Conservation (phyloP, 1,140 invertebrate genomes). For the Anthonomus grandis region DNA sequence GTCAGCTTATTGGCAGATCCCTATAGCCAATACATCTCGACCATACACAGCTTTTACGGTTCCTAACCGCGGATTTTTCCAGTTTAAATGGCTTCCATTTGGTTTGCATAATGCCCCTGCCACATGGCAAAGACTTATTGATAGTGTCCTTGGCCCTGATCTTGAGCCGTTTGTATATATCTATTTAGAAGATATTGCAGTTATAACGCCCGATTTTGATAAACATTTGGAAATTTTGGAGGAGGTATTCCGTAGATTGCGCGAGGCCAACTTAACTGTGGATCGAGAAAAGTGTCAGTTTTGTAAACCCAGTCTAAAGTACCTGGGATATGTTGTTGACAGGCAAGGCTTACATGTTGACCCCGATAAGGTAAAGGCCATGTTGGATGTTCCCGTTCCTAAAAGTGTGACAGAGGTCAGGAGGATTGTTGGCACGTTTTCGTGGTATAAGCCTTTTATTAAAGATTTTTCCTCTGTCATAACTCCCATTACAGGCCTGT, state of each 20-base stretch:
- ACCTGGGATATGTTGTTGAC: constrained; percentile 40
- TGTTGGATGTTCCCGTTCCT: constrained; percentile 34
- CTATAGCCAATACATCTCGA: constrained; percentile 32
- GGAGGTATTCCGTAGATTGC: too few species aligned
- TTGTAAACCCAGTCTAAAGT: constrained; percentile 27
- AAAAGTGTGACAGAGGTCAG: constrained; percentile 20
- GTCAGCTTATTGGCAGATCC: constrained; percentile 42
- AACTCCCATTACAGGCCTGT: constrained; percentile 42
- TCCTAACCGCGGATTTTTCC: constrained; percentile 45
- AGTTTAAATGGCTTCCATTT: constrained; percentile 50
- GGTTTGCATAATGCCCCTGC: constrained; percentile 46
- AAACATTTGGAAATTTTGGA: constrained; percentile 8
- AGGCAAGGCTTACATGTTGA: constrained; percentile 14
- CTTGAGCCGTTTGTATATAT: constrained; percentile 26
- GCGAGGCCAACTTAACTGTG: too few species aligned
- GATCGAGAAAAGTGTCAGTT: constrained; percentile 29
- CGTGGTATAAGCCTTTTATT: constrained; percentile 50
- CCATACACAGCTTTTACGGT: constrained; percentile 51
- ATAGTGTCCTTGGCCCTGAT: constrained; percentile 24
- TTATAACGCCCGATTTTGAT: neutral
- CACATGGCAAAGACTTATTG: constrained; percentile 30
- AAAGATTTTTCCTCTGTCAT: constrained; percentile 47
- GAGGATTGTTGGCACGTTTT: constrained; percentile 49
- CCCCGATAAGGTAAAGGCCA: constrained; percentile 36
- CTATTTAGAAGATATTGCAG: constrained; percentile 41